Evolutionary conservation across 2,113 vertebrate genomes (phyloP).

Genomic region (Morone saxatilis): DNA sequence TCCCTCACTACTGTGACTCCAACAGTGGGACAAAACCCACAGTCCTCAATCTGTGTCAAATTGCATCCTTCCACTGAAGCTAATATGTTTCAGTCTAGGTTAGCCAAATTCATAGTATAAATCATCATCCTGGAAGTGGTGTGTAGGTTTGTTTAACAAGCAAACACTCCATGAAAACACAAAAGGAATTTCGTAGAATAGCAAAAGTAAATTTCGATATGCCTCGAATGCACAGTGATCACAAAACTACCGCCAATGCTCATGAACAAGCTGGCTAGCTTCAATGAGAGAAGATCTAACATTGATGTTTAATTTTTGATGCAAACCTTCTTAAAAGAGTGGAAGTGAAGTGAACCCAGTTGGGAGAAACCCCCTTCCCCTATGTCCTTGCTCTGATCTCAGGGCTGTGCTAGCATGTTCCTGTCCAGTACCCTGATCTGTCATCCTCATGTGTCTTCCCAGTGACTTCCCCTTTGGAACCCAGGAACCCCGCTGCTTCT

Average conservation of each 20-base stretch:
- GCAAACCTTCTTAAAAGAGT: background rate
- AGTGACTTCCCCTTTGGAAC: background rate
- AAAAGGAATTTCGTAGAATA: background rate
- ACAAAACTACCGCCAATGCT: background rate
- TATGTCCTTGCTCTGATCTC: slow-evolving; percentile 23
- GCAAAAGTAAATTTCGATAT: background rate
- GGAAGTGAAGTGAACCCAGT: slow-evolving; percentile 47
- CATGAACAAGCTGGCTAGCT: background rate
- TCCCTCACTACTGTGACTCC: no score
- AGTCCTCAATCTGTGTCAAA: no score
- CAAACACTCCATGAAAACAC: no score
- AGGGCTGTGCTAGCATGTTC: slow-evolving; percentile 61
- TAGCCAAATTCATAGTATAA: no score
- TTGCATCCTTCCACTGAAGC: no score
- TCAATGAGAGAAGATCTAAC: background rate
- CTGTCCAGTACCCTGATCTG: slow-evolving; percentile 7
- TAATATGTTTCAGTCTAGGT: no score
- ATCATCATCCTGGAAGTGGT: no score
- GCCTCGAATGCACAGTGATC: background rate
- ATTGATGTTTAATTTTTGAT: background rate
- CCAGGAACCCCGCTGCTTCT: slow-evolving; percentile 38
- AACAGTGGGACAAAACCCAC: no score
- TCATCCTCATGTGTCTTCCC: slow-evolving; percentile 5
- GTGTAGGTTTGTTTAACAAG: no score
- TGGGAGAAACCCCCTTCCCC: background rate